Evolutionary conservation across 1,140 invertebrate species (phyloP).

Genomic region (Drosophila busckii): DNA sequence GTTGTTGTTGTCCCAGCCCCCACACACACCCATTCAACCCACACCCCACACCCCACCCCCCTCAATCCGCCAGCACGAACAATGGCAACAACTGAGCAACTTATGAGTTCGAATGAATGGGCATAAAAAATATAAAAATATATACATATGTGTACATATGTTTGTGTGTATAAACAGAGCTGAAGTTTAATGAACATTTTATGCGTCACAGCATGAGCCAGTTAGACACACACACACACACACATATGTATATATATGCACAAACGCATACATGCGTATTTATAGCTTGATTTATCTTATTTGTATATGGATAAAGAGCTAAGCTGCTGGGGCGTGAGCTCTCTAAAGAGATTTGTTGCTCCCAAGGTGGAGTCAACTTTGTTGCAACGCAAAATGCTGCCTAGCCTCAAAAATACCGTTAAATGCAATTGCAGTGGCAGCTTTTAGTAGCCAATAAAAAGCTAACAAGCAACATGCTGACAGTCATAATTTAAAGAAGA

Average conservation of each 20-base stretch:
- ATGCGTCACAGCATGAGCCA: constrained; percentile 47
- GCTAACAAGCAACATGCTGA: no score
- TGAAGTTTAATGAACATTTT: constrained; percentile 56
- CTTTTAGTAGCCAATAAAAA: no score
- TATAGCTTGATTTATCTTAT: constrained; percentile 62
- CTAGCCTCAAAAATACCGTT: constrained; percentile 42
- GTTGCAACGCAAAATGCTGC: constrained; percentile 39
- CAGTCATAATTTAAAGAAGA: no score
- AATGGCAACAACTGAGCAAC: constrained; percentile 9
- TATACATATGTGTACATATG: not conserved
- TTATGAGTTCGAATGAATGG: constrained; percentile 4
- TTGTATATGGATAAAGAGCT: constrained; percentile 30
- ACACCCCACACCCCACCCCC: constrained; percentile 14
- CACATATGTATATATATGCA: not conserved
- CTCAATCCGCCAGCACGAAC: constrained; percentile 14
- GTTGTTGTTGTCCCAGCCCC: no score
- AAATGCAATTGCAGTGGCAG: no score
- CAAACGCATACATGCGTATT: constrained; percentile 34
- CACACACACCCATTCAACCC: constrained; percentile 21
- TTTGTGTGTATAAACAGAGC: constrained; percentile 20
- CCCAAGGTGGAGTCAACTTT: constrained; percentile 40
- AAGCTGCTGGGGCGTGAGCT: constrained; percentile 17
- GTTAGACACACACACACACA: constrained; percentile 4
- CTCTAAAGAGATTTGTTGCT: constrained; percentile 35
- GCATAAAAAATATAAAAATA: constrained; percentile 11